A percentile compares a stretch with the other conserved stretches of the same genome.
These are phyloP conservation scores for Campoletis sonorensis DNA, from an alignment of 1,140 invertebrate genomes.

Conservation along the genomic window DNA sequence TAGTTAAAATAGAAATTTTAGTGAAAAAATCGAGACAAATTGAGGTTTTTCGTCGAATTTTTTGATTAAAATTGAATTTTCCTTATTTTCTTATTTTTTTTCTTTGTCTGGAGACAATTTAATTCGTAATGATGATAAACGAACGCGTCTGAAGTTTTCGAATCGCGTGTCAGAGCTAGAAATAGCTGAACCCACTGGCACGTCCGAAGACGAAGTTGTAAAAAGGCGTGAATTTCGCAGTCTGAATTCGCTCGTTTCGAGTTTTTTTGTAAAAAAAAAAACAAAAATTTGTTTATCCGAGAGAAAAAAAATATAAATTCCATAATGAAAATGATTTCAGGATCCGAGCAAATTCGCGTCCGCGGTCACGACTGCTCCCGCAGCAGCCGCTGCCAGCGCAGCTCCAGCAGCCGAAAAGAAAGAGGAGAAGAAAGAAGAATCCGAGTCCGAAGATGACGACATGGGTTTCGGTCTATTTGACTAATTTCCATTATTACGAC, in stretches of 20 bases:
- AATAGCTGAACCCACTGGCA: constrained; percentile 73
- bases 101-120: background rate
- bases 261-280: background rate
- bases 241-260: constrained; percentile 51
- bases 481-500: constrained; percentile 76
- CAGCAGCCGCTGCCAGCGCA: constrained; percentile 79
- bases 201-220: constrained; percentile 56
- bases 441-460: constrained; percentile 93
- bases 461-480: constrained; percentile 98
- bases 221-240: constrained; percentile 51
- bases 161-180: constrained; percentile 66
- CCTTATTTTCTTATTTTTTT: too few relatives aligned
- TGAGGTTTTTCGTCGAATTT: too few relatives aligned
- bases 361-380: constrained; percentile 77
- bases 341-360: constrained; percentile 95
- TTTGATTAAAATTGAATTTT: too few relatives aligned
- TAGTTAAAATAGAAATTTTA: too few relatives aligned
- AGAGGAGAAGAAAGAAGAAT: constrained; percentile 88
- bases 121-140: constrained; percentile 56
- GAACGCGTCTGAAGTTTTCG: constrained; percentile 56
- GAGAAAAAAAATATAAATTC: background rate
- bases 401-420: constrained; percentile 80
- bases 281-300: background rate
- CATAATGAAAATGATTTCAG: constrained; percentile 75
- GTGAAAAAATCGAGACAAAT: too few relatives aligned